Base-by-base conservation (phyloP, 2,888 invertebrate species). In the Aphodius sticticus region DNA sequence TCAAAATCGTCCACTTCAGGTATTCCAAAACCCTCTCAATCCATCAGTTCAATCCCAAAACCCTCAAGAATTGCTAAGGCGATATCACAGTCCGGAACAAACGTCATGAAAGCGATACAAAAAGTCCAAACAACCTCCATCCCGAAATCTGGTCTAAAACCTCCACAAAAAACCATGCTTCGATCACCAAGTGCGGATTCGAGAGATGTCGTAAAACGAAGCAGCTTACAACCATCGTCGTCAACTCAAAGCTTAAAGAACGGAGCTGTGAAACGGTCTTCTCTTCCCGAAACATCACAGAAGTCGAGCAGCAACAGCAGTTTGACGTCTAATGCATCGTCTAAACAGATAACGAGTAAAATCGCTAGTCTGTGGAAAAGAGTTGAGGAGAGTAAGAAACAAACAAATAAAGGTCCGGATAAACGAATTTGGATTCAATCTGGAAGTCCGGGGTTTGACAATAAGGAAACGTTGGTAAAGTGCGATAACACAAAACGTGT, bases 301-400 rank as follows among this genome's bases (percentile, higher is more conserved):
- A 86, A 87, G 79, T 93, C 93, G 0, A 92, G 91, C 84, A 93
- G 93, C 80, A 93, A 93, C 86, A 92, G 92, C 0, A 91, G 92
- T 78, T 90, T 92, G 14, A 91, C 91, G 15, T 90, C 92, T 0
- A 91, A 90, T 83, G 88, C 90, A 53, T 86, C 88, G 5, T 86
- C 86, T 78, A 93, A 93, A 88, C 94, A 94, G 82, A 92, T 94
- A 0, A 93, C 94, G 12, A 96, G 96, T 87, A 95, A 95, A 87
- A 95, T 96, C 78, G 95, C 96, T 0, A 94, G 92, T 85, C 88
- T 96, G 15, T 96, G 96, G 96, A 95, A 94, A 85, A 94, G 92
- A 86, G 95, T 95, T 0, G 95, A 95, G 84, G 93, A 94, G 80
- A 92, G 90, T 69, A 94, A 93, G 83, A 93, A 91, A 79, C 91